Base-by-base conservation (phyloP, 2,113 vertebrate species). In the Malurus elegans region DNA sequence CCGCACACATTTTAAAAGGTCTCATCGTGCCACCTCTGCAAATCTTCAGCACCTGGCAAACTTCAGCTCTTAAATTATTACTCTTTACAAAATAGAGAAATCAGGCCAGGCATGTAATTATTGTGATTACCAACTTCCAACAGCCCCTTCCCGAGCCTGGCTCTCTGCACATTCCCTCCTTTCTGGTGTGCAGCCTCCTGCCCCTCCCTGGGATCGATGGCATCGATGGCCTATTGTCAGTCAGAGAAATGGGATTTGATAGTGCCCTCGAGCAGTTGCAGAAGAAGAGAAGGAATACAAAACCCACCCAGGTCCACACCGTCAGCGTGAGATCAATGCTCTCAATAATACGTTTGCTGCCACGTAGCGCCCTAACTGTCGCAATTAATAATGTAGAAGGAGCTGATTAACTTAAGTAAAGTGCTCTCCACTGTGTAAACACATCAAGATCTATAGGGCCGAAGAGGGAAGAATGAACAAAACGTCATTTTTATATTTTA, bases 371-470 rank as follows among this genome's bases (percentile, higher is more conserved):
- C 96, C 97, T 92, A 95, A 95, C 94, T 96, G 96, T 94, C 71
- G 54, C 96, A 97, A 98, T 98, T 98, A 98, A 98, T 98, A 98
- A 98, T 97, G 97, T 88, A 98, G 94, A 97, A 95, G 92, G 87
- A 90, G 92, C 96, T 97, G 97, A 98, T 98, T 98, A 97, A 97
- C 97, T 98, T 97, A 97, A 97, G 97, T 96, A 92, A 96, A 98
- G 97, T 96, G 96, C 93, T 97, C 97, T 97, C 94, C 95, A 86
- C 96, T 97, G 92, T 94, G 96, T 97, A 98, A 98, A 98, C 97
- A 97, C 93, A 95, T 91, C 80, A 97, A 97, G 96, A 98, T 95
- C 94, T 95, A 96, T 74, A 96, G 94, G 94, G 94, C 81, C 71
- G 81, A 91, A 81, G 83, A 93, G 95, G 87, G 64, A 92, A 90